Evolutionary conservation across 2,113 vertebrate species (phyloP), one percentile per base, ranked within the genome.

Genomic region (Apaloderma vittatum): DNA sequence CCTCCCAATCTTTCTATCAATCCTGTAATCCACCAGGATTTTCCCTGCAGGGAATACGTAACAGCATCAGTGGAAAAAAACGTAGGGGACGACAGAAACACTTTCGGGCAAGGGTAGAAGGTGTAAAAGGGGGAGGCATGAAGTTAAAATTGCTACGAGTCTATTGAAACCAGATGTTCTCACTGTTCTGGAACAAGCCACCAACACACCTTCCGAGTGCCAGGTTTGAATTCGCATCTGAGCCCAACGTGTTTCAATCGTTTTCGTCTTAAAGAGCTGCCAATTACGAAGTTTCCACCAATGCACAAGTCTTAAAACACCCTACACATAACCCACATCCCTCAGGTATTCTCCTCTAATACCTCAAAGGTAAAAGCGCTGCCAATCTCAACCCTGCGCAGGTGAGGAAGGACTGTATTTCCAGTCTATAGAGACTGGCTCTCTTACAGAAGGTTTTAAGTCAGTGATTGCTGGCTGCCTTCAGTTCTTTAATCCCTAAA

Each of bases 401-500:
- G 78, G 70, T 72, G 30, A 54, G 61, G 62, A 96, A 54, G 34
- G 73, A 34, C 54, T 80, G n/a, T 32, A 71, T 82, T 73, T 54
- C 57, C 48, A 8, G 3, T 14, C 88, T 34, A 6, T 4, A 79
- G 73, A 90, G 54, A 82, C 61, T 48, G 54, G 62, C 27, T 84
- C 86, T 91, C 68, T 74, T 49, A 70, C 36, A 2, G 2, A 54
- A 86, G 71, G 70, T 88, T 95, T 94, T 88, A 93, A 96, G 61
- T 85, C 94, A 86, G 67, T 72, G 87, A 86, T 91, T 86, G 74
- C 86, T 66, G n/a, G 90, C 91, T 94, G 94, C 95, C 76, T 96
- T 94, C 81, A 73, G 85, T 62, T 94, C 90, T 68, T 96, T 98
- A 97, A 97, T 97, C 97, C n/a, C 79, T 93, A 97, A 97, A 97